Base-by-base conservation (phyloP, 2,113 vertebrate species). In the Cephalopholis sonnerati region DNA sequence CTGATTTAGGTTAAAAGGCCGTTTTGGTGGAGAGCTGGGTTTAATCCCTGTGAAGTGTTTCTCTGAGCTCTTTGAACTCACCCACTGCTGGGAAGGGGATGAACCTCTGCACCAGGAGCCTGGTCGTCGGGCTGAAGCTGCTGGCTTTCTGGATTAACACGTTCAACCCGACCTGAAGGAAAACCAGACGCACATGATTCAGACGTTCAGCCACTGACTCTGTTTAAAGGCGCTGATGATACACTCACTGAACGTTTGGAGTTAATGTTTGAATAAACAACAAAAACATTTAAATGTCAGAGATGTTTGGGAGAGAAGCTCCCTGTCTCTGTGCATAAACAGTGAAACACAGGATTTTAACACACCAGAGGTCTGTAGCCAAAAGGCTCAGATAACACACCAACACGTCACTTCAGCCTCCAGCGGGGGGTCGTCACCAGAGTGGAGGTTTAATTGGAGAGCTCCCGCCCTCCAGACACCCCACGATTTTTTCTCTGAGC, bases 61-160 rank as follows among this genome's bases (percentile, higher is more conserved):
- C 7, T 0, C 59, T 15, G 57, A 57, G 59, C 15, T 64, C 36
- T 65, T n/a, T 61, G 32, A 74, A 93, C 94, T 94, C 94, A 99
- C 97, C 98, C 48, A 98, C 97, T 53, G 97, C 97, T 18, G 97
- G 97, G 92, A 99, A 99, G 0, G 97, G 97, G 92, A 98, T 96
- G 76, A 99, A 97, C 85, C 97, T 96, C 96, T 98, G 97, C 88
- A 99, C 96, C 85, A 99, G 79, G 25, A 97, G 94, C 66, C 96
- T 95, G 54, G 96, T 97, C 48, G 97, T 95, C 0, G 97, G 97
- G 59, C 93, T 97, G 85, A 99, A 97, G 87, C 93, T 92, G 90
- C 94, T 95, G 25, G 97, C 97, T 96, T 89, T 97, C 95, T 96
- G 94, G 89, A 98, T 93, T 87, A 98, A 95, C 86, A 97, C 90